A percentile compares a stretch with the other conserved stretches of the same genome.
These are phyloP conservation scores for Xanthorhoe designata DNA, from an alignment of 2,888 invertebrate genomes.

Conservation along the genomic window DNA sequence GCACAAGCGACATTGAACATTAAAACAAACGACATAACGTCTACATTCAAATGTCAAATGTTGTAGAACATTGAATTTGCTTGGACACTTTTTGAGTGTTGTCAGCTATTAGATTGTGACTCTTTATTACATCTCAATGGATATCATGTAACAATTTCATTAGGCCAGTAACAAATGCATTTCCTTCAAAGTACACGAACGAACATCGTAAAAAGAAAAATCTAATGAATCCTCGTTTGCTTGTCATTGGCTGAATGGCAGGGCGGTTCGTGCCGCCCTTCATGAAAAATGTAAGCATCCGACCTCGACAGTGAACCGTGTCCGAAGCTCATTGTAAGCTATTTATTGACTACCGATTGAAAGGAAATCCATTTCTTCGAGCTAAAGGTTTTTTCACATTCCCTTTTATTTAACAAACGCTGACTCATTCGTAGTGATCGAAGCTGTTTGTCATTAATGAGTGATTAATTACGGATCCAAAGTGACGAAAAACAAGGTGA, in stretches of 20 bases:
- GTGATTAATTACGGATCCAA: too few species aligned
- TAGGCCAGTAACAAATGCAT: conserved; percentile 1
- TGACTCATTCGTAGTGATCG: conserved; percentile 36
- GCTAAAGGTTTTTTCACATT: conserved; percentile 13
- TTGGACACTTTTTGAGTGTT: too few species aligned
- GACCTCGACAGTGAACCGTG: conserved; percentile 40
- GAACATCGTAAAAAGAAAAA: conserved; percentile 7
- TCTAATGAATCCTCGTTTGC: conserved; percentile 30
- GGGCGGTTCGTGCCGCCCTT: conserved; percentile 27
- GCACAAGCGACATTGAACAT: too few species aligned
- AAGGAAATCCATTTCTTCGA: conserved; percentile 37
- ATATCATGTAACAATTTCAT: background rate
- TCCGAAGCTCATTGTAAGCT: conserved; percentile 44
- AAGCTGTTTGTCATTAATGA: conserved; percentile 20
- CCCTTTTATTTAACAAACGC: conserved; percentile 36
- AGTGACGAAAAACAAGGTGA: background rate
- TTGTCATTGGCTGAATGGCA: conserved; percentile 35
- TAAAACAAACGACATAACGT: too few species aligned
- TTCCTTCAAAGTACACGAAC: background rate
- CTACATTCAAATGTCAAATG: too few species aligned
- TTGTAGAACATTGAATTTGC: too few species aligned
- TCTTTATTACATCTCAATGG: too few species aligned
- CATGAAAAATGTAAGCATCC: conserved; percentile 45
- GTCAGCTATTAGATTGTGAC: too few species aligned
- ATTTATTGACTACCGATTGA: conserved; percentile 49